Base-by-base conservation (phyloP, 23 tunicate genomes). In the Halocynthia aurantium region DNA sequence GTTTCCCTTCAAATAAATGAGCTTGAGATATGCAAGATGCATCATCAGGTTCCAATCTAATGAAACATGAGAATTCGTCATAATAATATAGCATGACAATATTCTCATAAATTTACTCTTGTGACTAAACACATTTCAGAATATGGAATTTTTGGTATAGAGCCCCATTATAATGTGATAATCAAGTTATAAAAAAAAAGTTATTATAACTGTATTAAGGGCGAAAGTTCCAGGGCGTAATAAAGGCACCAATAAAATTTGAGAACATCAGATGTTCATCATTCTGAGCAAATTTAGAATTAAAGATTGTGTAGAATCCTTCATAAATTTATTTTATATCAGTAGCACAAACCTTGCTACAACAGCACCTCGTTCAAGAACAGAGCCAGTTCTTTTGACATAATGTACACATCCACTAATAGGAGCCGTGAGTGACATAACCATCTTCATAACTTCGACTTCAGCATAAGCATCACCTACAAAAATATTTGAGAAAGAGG, bases 361-460 rank as follows among this genome's bases (percentile, higher is more conserved):
- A 49, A 78, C 56, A 12, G 88, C 77, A 7, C 96, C 99, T 56
- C 87, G 52, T 61, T 91, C 91, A 68, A 96, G 63, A n/a, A 96
- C 86, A 5, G 99, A 82, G 8, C 99, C 99, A 22, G 96, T 82
- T 75, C 91, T 73, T 74, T 96, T 96, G 62, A 91, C 83, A 67
- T 96, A 86, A 78, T 85, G 85, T 6, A 96, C 70, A 56, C 72
- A 76, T 10, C 99, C 99, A 71, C 82, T 78, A 6, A 69, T 58
- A 6, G 99, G 84, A 6, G 84, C 93, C 6, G 91, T 90, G 18
- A 96, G 76, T 6, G 89, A 58, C 99, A 96, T 96, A 76, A 96
- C 99, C 99, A 96, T 96, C 80, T 96, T 96, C 99, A 96, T 96
- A 54, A 96, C 99, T 69, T 96, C 99, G 8, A 96, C 85, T 65